A percentile compares a stretch with the other conserved stretches of the same genome.
phyloP scores from a whole-genome alignment of 2,113 vertebrate genomes.

The Coregonus clupeaformis region DNA sequence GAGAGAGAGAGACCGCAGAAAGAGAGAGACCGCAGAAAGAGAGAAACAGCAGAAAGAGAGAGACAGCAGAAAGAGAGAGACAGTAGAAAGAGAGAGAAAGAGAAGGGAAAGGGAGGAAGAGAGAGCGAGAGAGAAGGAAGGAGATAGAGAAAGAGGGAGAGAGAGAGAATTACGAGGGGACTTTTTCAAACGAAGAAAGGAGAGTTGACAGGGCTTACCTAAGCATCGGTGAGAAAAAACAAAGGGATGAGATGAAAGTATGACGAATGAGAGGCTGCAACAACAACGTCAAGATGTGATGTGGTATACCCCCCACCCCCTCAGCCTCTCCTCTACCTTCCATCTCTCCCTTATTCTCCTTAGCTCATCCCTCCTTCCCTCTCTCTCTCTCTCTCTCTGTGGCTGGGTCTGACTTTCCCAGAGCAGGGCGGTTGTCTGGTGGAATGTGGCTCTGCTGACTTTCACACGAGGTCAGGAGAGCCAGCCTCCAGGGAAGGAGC shows the following conservation, averaged over 20 bases:
- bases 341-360: slow-evolving; percentile 23
- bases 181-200: slow-evolving; percentile 4
- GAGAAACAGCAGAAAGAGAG: background rate
- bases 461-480: too few species aligned
- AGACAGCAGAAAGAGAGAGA: background rate
- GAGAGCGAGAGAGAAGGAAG: background rate
- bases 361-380: slow-evolving; percentile 15
- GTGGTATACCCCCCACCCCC: background rate
- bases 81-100: background rate
- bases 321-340: background rate
- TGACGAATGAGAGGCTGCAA: background rate
- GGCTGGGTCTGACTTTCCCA: too few species aligned
- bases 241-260: background rate
- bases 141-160: background rate
- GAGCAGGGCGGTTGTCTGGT: too few species aligned
- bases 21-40: slow-evolving; percentile 38
- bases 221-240: slow-evolving; percentile 15
- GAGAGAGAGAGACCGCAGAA: slow-evolving; percentile 35
- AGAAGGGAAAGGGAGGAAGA: slow-evolving; percentile 7
- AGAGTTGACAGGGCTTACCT: background rate
- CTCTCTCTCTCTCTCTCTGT: background rate
- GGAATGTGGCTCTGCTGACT: too few species aligned
- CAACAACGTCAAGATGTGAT: background rate
- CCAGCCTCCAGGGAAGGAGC: background rate
- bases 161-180: too few species aligned